Base-by-base conservation (phyloP, 2,888 invertebrate genomes). In the Microctonus hyperodae region DNA sequence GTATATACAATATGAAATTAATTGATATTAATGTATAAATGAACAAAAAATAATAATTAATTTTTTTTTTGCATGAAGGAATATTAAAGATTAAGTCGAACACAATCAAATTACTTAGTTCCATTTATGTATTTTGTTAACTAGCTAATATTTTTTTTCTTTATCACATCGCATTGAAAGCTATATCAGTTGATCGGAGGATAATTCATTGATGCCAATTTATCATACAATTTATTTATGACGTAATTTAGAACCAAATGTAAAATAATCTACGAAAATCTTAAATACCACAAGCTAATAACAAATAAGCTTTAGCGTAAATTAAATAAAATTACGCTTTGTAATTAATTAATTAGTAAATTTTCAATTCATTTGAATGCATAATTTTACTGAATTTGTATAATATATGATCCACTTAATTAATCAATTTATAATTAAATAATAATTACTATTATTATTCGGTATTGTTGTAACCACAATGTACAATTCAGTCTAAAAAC, bases 401-500 rank as follows among this genome's bases (percentile, higher is more conserved):
- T 16, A 16, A 44, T 6, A 4, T 44, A 44, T 16, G n/a, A 44
- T 44, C 16, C 6, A 44, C 44, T 44, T 51, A 61, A 61, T 61
- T 20, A 51, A 48, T 2, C 9, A 2, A 35, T 35, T 23, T 22
- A n/a, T n/a, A n/a, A n/a, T n/a, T n/a, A 31, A 22, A 48, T 6
- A 35, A 50, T 44, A 25, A 60, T 60, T 25, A 60, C 28, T 23
- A 66, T 68, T 51, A 37, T 44, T n/a, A 58, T 64, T 13, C 37
- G 57, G 57, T 37, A 58, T 58, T 40, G 58, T 58, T 58, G 22
- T 48, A 50, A 51, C 33, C 51, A 51, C 61, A 61, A 61, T 61
- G 33, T 68, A 69, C 69, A 69, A 66, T 70, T 73, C 73, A 73
- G 73, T 72, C 73, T 73, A 72, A 68, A 65, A 68, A 65, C 59